Base-by-base conservation (phyloP, 2,888 invertebrate genomes). In the Conchocele bisecta region DNA sequence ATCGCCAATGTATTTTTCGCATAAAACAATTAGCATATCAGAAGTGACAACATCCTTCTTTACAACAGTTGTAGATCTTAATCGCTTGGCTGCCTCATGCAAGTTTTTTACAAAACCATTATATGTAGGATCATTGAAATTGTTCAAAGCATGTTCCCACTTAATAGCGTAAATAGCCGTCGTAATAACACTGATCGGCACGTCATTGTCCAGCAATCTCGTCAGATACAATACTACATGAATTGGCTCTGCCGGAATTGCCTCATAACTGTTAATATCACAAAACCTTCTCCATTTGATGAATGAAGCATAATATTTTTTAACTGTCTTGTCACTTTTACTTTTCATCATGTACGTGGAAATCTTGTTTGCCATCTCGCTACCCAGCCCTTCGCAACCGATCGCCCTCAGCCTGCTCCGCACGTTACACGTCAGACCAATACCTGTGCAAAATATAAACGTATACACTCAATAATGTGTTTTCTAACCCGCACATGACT, bases 61-160 rank as follows among this genome's bases (percentile, higher is more conserved):
- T n/a, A 24, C 15, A 2, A 61, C 51, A 15, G 65, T 24, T 37
- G 50, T 68, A 11, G 57, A 44, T n/a, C 6, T 41, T 13, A 44
- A 29, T 7, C 68, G n/a, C 37, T 78, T 71, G 4, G 74, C 58
- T 1, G 63, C 37, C 22, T 78, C 68, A 13, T 67, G 41, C 15
- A 75, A 26, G 33, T 70, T 74, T 35, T 42, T 65, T 15, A 75
- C 65, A 53, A 67, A 77, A 17, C 53, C 13, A 48, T 74, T 70
- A 20, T 61, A 37, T 0, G 72, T 72, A 11, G 75, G 76, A 61
- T 76, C 65, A 15, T 42, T 6, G 2, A 57, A 11, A 20, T 50
- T 37, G 22, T 39, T 33, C 2, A 76, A 33, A 13, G 53, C 51
- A 63, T 76, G 68, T 2, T 50, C 61, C 75, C 72, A 68, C 44